Evolutionary conservation across 2,113 vertebrate genomes (phyloP).

Genomic region (Deroptyus accipitrinus): DNA sequence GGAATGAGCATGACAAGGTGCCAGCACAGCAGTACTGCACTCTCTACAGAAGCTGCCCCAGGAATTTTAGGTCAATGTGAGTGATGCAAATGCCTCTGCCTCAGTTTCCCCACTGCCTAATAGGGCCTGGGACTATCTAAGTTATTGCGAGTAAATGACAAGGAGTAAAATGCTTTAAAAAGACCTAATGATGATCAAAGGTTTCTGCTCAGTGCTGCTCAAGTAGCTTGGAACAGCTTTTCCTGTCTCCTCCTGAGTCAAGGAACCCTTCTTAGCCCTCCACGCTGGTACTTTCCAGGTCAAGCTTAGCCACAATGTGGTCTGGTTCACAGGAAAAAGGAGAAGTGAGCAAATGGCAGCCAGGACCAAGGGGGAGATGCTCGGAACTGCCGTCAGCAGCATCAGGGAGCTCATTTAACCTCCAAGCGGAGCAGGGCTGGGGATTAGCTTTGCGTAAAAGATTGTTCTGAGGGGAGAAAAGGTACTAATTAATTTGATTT

Average conservation of each 20-base stretch:
- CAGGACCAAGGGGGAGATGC: neutral
- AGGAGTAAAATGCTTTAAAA: neutral
- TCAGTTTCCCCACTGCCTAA: neutral
- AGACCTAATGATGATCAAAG: neutral
- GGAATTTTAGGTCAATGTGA: neutral
- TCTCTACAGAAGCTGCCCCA: neutral
- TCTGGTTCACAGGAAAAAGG: neutral
- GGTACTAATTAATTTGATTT: constrained; percentile 10
- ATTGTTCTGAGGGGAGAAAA: neutral
- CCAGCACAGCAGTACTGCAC: neutral
- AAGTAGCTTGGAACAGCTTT: neutral
- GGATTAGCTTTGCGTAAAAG: neutral
- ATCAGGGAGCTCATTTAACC: neutral
- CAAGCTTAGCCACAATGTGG: neutral
- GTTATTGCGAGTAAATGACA: neutral
- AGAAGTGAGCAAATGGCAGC: neutral
- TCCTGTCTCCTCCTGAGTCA: neutral
- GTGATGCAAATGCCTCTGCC: neutral
- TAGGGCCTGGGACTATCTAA: neutral
- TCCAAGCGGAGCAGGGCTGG: neutral
- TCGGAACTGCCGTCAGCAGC: neutral
- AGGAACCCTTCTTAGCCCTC: neutral
- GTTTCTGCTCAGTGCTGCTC: neutral
- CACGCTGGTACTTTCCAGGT: fast-evolving
- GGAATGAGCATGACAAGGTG: neutral